phyloP scores from a whole-genome alignment of 2,888 invertebrate species.

The Diaphora mendica region DNA sequence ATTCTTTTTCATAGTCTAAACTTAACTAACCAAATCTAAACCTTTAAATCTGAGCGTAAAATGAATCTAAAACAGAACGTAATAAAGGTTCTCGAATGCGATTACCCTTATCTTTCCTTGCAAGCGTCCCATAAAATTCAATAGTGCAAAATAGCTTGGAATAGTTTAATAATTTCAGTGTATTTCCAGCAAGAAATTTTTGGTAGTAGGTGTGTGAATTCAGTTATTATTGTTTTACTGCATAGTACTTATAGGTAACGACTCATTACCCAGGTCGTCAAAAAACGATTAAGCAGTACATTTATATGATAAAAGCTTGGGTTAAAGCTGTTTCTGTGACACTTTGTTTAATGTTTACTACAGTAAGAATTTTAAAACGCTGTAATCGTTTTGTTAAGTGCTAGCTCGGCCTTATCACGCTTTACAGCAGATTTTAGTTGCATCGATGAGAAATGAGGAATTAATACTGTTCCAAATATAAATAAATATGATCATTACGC shows the following conservation, averaged over 20 bases:
- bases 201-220: background rate
- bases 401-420: too few relatives aligned
- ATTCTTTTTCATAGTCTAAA: background rate
- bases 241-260: background rate
- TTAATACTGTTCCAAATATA: too few relatives aligned
- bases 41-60: background rate
- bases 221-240: background rate
- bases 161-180: background rate
- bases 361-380: background rate
- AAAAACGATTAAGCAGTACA: background rate
- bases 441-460: too few relatives aligned
- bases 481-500: too few relatives aligned
- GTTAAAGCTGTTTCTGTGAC: background rate
- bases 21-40: background rate
- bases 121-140: background rate
- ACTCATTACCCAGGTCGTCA: background rate
- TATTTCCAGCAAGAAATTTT: background rate
- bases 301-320: background rate
- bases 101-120: conserved; percentile 3
- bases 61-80: background rate
- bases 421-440: too few relatives aligned
- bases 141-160: background rate
- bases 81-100: background rate
- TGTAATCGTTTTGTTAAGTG: background rate
- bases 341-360: background rate